Percentiles rank a stretch among this genome's conserved stretches.
These are phyloP conservation scores for Labeo rohita DNA, from an alignment of 2,113 vertebrate genomes.

Conservation along the genomic window DNA sequence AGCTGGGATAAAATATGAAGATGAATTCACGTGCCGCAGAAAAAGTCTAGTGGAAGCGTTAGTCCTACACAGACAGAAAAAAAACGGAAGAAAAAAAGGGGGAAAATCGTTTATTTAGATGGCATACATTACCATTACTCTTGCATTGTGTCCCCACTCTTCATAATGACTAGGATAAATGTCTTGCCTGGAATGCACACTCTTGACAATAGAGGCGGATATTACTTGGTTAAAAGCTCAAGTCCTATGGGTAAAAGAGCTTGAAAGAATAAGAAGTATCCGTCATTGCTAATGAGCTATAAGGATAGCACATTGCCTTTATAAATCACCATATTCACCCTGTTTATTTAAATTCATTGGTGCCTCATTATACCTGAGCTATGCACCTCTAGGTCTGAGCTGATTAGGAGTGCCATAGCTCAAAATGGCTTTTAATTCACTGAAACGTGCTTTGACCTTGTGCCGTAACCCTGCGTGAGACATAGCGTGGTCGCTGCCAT, in stretches of 20 bases:
- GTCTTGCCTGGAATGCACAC: conserved; percentile 76
- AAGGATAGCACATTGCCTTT: conserved; percentile 91
- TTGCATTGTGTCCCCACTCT: conserved; percentile 82
- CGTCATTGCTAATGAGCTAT: conserved; percentile 99
- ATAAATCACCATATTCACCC: conserved; percentile 96
- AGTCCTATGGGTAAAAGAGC: conserved; percentile 84
- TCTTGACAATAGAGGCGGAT: conserved; percentile 81
- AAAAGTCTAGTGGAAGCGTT: conserved; percentile 69
- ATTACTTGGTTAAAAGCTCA: conserved; percentile 86
- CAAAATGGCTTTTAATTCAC: conserved; percentile 99
- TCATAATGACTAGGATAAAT: conserved; percentile 85
- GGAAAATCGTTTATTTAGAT: conserved; percentile 80
- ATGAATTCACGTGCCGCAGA: conserved; percentile 75
- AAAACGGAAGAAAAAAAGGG: conserved; percentile 62
- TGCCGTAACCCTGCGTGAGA: conserved; percentile 97
- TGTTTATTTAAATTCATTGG: conserved; percentile 99
- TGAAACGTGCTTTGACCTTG: conserved; percentile 98
- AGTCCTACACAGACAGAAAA: conserved; percentile 68
- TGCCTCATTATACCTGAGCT: conserved; percentile 99
- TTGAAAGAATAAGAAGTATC: conserved; percentile 86
- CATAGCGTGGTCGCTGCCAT: conserved; percentile 94
- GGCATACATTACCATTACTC: conserved; percentile 80
- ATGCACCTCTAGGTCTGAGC: conserved; percentile 99
- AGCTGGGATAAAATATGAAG: conserved; percentile 78
- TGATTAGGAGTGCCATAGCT: conserved; percentile 99